phyloP scores from a whole-genome alignment of 2,113 vertebrate species.

The Heptranchias perlo region DNA sequence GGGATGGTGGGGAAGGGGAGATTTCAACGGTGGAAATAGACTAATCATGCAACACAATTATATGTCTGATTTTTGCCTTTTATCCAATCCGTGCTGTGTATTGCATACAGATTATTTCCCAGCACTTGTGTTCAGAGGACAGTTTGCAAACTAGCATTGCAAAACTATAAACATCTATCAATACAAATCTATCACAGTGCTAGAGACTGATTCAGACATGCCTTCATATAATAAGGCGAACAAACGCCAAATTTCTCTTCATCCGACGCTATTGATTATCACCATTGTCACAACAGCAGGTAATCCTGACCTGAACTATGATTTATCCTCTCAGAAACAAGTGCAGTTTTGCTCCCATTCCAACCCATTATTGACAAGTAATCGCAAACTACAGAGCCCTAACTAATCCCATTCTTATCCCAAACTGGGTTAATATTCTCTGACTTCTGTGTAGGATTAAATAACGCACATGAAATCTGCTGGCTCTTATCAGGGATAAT shows the following conservation, averaged over 20 bases:
- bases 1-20: neutral
- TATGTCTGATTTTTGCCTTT: neutral
- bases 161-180: neutral
- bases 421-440: neutral
- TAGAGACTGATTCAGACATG: neutral
- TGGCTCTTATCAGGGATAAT: neutral
- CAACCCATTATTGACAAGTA: neutral
- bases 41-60: neutral
- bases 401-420: constrained; percentile 20
- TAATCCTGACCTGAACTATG: neutral
- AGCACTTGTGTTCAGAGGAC: no score
- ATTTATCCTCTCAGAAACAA: neutral
- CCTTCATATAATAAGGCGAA: neutral
- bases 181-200: neutral
- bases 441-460: neutral
- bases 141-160: no score
- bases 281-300: neutral
- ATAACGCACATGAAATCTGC: neutral
- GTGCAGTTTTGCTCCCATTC: neutral
- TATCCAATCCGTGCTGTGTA: no score
- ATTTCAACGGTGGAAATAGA: neutral
- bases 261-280: neutral
- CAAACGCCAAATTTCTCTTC: neutral
- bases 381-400: neutral
- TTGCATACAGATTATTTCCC: neutral